Conservation (phyloP, 2,113 vertebrate species). For the Benitochromis conjunctus region DNA sequence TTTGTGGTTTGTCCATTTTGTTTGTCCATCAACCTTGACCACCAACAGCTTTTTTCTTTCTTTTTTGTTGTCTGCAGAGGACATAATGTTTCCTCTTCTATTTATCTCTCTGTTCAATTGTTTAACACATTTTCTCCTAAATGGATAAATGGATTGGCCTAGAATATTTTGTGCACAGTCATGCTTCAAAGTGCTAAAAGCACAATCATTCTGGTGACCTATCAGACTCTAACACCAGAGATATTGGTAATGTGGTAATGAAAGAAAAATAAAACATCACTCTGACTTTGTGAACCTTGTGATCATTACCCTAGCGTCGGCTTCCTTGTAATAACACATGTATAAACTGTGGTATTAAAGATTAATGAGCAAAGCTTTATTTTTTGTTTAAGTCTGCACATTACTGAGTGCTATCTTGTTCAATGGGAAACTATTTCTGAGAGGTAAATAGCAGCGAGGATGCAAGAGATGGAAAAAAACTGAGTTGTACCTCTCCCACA, state of each 20-base stretch:
- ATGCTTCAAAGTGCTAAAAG: not conserved
- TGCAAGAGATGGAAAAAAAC: slow-evolving; percentile 33
- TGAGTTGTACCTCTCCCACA: slow-evolving; percentile 52
- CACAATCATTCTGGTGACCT: not conserved
- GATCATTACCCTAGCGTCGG: not conserved
- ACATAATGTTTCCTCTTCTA: not conserved
- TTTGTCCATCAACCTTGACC: not conserved
- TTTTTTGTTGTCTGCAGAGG: not conserved
- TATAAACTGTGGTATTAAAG: not conserved
- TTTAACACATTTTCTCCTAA: not conserved
- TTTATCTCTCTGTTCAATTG: not conserved
- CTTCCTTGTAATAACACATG: not conserved
- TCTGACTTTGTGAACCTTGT: not conserved
- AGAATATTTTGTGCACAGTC: not conserved
- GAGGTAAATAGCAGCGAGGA: slow-evolving; percentile 5
- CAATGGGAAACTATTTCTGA: slow-evolving; percentile 41
- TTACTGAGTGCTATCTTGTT: not conserved
- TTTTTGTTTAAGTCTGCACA: not conserved
- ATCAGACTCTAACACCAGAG: not conserved
- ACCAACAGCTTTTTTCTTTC: not conserved
- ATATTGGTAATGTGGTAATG: not conserved
- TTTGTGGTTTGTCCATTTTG: not conserved
- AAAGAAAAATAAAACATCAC: not conserved
- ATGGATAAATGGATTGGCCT: not conserved
- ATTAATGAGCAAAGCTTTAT: not conserved